phyloP scores from a whole-genome alignment of 1,140 invertebrate species.

The Meloidogyne exigua region DNA sequence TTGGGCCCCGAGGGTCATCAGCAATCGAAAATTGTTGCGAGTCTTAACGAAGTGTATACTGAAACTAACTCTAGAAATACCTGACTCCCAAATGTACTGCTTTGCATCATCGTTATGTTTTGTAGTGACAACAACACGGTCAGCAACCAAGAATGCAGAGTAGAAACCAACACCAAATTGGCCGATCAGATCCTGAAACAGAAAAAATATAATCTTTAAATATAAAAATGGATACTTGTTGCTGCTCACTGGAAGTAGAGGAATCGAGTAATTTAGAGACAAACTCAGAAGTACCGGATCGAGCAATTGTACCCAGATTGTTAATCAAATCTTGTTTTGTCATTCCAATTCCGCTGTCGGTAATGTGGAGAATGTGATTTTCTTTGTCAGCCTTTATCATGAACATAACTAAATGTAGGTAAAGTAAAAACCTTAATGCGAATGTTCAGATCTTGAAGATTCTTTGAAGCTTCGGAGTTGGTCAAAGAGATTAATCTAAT shows the following conservation, averaged over 20 bases:
- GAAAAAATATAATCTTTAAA: background rate
- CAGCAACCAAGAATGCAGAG: constrained; percentile 90
- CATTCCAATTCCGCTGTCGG: constrained; percentile 93
- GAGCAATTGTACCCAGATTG: constrained; percentile 97
- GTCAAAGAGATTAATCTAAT: constrained; percentile 85
- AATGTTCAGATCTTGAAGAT: constrained; percentile 81
- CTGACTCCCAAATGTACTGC: constrained; percentile 95
- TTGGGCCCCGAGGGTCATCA: constrained; percentile 89
- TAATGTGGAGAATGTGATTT: constrained; percentile 87
- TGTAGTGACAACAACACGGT: constrained; percentile 82
- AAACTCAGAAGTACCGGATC: constrained; percentile 98
- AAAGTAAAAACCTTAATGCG: constrained; percentile 74
- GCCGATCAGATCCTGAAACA: constrained; percentile 67
- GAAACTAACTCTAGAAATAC: background rate
- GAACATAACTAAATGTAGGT: background rate
- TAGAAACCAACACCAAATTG: constrained; percentile 98
- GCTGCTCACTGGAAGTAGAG: constrained; percentile 71
- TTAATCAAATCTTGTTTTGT: constrained; percentile 88
- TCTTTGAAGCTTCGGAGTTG: constrained; percentile 75
- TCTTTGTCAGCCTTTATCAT: constrained; percentile 79
- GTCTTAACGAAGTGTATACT: constrained; percentile 67
- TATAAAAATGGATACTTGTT: constrained; percentile 54
- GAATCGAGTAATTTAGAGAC: constrained; percentile 84
- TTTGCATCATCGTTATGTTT: constrained; percentile 83
- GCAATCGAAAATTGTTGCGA: constrained; percentile 81